These are phyloP conservation scores for Ectemnius continuus DNA, from an alignment of 2,888 invertebrate genomes.

Conservation along the genomic window DNA sequence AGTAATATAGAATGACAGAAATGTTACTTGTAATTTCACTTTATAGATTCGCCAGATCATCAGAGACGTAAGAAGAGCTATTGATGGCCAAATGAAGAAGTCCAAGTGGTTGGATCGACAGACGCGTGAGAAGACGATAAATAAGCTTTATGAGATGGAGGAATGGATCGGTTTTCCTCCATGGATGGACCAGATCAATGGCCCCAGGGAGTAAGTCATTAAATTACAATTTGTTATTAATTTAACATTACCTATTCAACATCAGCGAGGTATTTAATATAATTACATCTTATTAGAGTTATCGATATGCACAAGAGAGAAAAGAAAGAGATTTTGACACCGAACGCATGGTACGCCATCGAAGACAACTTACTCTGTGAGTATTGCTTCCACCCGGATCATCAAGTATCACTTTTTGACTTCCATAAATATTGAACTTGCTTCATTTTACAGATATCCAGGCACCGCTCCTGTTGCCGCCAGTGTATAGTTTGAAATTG, in stretches of 20 bases:
- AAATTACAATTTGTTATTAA: neutral
- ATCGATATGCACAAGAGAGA: neutral
- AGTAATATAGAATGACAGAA: neutral
- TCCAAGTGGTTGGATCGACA: neutral
- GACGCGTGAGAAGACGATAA: neutral
- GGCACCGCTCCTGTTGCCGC: neutral
- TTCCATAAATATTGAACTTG: neutral
- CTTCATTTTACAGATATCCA: neutral
- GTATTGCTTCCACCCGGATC: neutral
- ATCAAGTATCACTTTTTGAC: neutral
- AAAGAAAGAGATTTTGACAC: neutral
- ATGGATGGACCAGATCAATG: neutral
- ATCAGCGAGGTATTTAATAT: too few species aligned
- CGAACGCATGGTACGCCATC: neutral
- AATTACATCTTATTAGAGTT: neutral
- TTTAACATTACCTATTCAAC: neutral
- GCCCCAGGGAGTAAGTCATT: neutral
- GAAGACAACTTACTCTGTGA: neutral
- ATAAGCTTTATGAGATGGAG: neutral
- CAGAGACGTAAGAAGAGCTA: neutral
- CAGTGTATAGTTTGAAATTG: neutral
- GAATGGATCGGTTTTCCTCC: conserved; percentile 1
- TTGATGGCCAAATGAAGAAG: neutral
- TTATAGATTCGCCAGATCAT: neutral
- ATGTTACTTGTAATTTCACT: neutral